Evolutionary conservation across 2,797 vertebrate species (phyloP), one percentile per base, ranked within the genome.

Genomic region (Onychomys leucogaster): DNA sequence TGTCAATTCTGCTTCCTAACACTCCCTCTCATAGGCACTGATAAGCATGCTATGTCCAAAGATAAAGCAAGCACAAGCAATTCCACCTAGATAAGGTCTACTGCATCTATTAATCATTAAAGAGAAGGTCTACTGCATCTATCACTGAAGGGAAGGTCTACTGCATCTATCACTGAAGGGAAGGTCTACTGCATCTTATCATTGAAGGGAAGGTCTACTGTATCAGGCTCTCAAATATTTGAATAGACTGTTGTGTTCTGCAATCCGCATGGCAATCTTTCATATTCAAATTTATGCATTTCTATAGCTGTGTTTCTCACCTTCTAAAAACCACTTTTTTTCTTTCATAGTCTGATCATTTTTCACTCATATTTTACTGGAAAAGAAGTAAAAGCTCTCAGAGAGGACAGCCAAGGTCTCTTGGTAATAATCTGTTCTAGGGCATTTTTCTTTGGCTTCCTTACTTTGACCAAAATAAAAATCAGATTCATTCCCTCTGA

Each of bases 401-500:
- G 11, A 5, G 2, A 57, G 52, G 34, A 59, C 11, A 81, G 37
- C 16, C 63, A 59, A 43, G 5, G 59, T 63, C 16, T 43, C 27
- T 41, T 63, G 37, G 59, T 41, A 46, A n/a, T n/a, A n/a, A 46
- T 83, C 14, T 63, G 37, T 84, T 32, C 59, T 27, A 32, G 59
- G 59, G 27, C 25, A 1, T 43, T 84, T 83, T 84, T 37, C 55
- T 61, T 82, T 16, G 8, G 16, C 27, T 84, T 46, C 27, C 37
- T 83, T 43, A 63, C 57, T 90, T 96, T 94, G 46, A 76, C 92
- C 37, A 94, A 69, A 37, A 90, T 86, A 81, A 86, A 86, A 82
- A 75, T 86, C 7, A 43, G 10, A 86, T 23, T 61, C 57, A 69
- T 23, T 88, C 19, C 16, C 49, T 61, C 49, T 61, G 12, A 90